Evolutionary conservation across 2,113 vertebrate genomes (phyloP).

Genomic region (Phrynocephalus versicolor): DNA sequence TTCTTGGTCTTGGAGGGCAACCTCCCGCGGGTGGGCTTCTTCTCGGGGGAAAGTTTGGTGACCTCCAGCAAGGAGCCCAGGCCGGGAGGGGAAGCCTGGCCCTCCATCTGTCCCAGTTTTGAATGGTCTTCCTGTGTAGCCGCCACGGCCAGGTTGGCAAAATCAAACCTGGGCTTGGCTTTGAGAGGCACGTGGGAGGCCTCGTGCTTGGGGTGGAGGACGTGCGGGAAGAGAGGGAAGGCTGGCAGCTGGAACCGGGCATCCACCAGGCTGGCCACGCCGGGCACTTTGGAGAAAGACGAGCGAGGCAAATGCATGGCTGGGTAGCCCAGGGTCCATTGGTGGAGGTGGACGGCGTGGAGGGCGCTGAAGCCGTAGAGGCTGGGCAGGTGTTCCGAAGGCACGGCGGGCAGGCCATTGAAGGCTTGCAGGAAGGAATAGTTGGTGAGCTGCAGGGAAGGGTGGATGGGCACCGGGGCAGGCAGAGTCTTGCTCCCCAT

Average conservation of each 20-base stretch:
- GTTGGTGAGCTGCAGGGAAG: conserved; percentile 93
- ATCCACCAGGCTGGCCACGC: conserved; percentile 80
- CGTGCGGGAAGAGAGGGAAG: conserved; percentile 90
- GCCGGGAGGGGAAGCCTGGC: conserved; percentile 80
- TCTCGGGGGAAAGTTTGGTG: conserved; percentile 91
- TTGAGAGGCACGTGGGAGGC: conserved; percentile 75
- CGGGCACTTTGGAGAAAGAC: conserved; percentile 89
- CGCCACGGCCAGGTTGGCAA: conserved; percentile 93
- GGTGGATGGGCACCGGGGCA: conserved; percentile 94
- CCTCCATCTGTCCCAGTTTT: conserved; percentile 84
- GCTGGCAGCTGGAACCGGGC: conserved; percentile 86
- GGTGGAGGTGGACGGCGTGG: conserved; percentile 94
- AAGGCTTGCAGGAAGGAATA: conserved; percentile 95
- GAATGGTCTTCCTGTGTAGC: conserved; percentile 94
- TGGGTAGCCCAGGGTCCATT: conserved; percentile 96
- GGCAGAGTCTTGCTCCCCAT: conserved; percentile 98
- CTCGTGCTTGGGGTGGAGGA: conserved; percentile 89
- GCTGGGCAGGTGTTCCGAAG: conserved; percentile 90
- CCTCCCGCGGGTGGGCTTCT: conserved; percentile 91
- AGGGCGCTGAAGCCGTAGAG: conserved; percentile 95
- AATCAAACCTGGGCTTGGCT: conserved; percentile 95
- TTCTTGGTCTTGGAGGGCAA: conserved; percentile 98
- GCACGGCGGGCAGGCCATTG: conserved; percentile 86
- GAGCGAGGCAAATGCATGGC: conserved; percentile 89
- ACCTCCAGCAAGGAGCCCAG: conserved; percentile 90